phyloP scores from a whole-genome alignment of 2,797 vertebrate species.

The Scleropages formosus region DNA sequence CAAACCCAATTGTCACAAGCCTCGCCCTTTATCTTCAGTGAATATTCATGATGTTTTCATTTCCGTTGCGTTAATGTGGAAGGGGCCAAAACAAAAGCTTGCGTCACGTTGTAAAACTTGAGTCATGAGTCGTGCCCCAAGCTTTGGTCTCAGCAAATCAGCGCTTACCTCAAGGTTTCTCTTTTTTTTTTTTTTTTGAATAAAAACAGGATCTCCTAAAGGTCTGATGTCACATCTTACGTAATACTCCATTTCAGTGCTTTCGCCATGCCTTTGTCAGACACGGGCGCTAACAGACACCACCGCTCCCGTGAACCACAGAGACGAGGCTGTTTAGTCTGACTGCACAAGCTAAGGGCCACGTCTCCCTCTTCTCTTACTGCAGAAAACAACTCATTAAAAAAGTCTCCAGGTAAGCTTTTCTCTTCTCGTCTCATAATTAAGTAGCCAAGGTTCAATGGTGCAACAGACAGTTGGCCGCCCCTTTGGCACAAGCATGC shows the following conservation, averaged over 20 bases:
- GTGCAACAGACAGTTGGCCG: constrained; percentile 29
- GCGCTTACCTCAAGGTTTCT: background rate
- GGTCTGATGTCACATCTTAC: constrained; percentile 22
- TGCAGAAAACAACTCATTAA: constrained; percentile 37
- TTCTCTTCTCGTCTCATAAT: constrained; percentile 42
- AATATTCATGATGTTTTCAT: constrained; percentile 46
- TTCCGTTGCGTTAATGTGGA: constrained; percentile 21
- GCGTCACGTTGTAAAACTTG: constrained; percentile 39
- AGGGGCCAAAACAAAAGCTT: constrained; percentile 7
- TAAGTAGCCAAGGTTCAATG: constrained; percentile 33
- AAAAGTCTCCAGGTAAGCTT: constrained; percentile 16
- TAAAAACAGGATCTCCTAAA: background rate
- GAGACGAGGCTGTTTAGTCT: constrained; percentile 26
- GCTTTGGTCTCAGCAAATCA: constrained; percentile 25
- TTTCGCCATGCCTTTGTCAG: background rate
- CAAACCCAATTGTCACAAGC: constrained; percentile 41
- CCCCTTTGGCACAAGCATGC: constrained; percentile 22
- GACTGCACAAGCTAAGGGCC: constrained; percentile 36
- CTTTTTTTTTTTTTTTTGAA: no score
- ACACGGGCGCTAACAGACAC: constrained; percentile 27
- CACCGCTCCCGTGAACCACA: background rate
- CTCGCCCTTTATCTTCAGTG: constrained; percentile 40
- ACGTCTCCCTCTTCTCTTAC: constrained; percentile 25
- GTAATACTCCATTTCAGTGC: background rate
- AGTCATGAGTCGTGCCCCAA: constrained; percentile 37